Conservation (phyloP, 2,888 invertebrate genomes). For the Zootermopsis nevadensis region DNA sequence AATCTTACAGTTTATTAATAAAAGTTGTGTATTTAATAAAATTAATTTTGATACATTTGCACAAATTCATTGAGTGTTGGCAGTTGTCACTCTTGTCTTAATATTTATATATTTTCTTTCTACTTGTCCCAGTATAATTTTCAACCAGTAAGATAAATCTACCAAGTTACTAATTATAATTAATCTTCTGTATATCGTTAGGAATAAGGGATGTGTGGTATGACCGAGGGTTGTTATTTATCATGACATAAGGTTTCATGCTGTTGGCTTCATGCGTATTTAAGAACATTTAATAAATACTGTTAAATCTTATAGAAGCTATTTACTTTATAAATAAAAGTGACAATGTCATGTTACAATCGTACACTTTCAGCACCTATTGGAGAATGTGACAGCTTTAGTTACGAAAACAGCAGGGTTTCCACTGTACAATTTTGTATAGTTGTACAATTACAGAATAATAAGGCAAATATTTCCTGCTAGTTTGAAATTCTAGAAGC, state of each 20-base stretch:
- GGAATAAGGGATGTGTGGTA: neutral
- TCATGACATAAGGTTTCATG: neutral
- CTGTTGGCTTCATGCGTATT: no score
- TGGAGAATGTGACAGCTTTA: neutral
- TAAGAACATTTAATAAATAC: neutral
- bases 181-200: neutral
- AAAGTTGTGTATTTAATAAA: neutral
- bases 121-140: neutral
- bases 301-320: neutral
- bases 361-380: neutral
- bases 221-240: neutral
- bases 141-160: no score
- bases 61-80: neutral
- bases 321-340: constrained; percentile 33
- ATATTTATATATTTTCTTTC: neutral
- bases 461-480: neutral
- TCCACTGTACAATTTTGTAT: neutral
- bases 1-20: neutral
- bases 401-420: neutral
- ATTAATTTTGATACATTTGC: neutral
- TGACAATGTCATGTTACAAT: constrained; percentile 19
- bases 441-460: neutral
- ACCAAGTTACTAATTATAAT: no score
- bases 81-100: no score
- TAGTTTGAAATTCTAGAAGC: neutral